phyloP scores from a whole-genome alignment of 2,888 invertebrate species.

The Vanessa cardui region DNA sequence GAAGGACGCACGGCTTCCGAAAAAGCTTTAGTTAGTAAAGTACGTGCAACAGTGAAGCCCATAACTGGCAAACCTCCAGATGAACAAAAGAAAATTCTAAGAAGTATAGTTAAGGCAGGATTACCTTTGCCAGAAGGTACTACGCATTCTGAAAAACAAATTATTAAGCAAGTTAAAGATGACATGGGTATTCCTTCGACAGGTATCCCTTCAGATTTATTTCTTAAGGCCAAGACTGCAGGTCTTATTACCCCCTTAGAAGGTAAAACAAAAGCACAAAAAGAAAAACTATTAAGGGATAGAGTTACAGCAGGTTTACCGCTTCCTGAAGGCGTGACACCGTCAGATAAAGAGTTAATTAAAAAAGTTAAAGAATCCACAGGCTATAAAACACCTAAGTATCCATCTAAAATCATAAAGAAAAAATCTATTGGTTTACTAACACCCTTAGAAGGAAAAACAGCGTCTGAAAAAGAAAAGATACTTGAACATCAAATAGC shows the following conservation, averaged over 20 bases:
- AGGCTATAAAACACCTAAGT: constrained; percentile 15
- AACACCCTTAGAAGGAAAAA: constrained; percentile 42
- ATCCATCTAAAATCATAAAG: constrained; percentile 10
- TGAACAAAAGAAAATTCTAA: constrained; percentile 46
- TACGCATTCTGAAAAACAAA: constrained; percentile 50
- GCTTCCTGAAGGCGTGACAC: constrained; percentile 34
- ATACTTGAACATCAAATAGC: constrained; percentile 49
- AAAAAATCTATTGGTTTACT: constrained; percentile 37
- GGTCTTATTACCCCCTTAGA: constrained; percentile 47
- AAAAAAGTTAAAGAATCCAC: constrained; percentile 26
- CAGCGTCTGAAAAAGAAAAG: constrained; percentile 45
- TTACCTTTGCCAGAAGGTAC: constrained; percentile 50
- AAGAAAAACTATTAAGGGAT: constrained; percentile 38
- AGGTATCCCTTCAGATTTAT: constrained; percentile 40
- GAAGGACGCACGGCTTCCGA: constrained; percentile 37
- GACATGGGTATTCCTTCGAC: constrained; percentile 48
- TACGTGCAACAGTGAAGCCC: constrained; percentile 14
- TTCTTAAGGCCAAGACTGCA: constrained; percentile 43
- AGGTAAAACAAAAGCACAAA: constrained; percentile 45
- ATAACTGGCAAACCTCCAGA: constrained; percentile 41
- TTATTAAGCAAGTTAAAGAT: constrained; percentile 48
- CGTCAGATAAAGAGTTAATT: constrained; percentile 32
- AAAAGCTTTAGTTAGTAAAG: constrained; percentile 29
- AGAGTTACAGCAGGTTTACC: constrained; percentile 26
- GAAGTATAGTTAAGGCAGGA: constrained; percentile 46